Base-by-base conservation (phyloP, 2,113 vertebrate species). In the Cololabis saira region DNA sequence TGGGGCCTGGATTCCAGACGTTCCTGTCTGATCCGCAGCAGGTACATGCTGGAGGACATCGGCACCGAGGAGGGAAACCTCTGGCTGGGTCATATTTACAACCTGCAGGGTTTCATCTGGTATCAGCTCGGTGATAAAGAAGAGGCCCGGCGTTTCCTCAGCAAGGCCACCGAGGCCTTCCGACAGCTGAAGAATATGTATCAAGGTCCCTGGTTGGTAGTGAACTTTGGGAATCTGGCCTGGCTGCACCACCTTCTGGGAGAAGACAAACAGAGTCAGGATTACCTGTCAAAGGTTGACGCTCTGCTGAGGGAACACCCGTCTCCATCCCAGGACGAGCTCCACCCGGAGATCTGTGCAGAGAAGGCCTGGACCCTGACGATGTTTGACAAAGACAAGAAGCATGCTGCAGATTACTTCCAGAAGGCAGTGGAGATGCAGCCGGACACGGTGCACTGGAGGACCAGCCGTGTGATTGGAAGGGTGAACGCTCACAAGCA, bases 281-380 rank as follows among this genome's bases (percentile, higher is more conserved):
- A 14, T 14, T 82, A 67, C 57, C 54, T 87, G 54, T 71, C 68
- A 41, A 78, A 81, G 69, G 51, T 83, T 1, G 62, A 73, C 0
- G 12, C 2, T 4, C 82, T 89, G 41, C 40, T 68, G 40, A 45
- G 15, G 0, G 7, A 81, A 41, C 27, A 78, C n/a, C 83, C 76
- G 4, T 41, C 64, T 44, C 67, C 66, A 22, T 61, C 22, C 19
- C 40, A 61, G 42, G 73, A 56, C 0, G 64, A 80, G 30, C 73
- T 73, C 50, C 80, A 85, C 12, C 44, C 75, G 3, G 84, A 87
- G 55, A 41, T 85, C 63, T 77, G 22, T 4, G 84, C 82, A 15
- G 87, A 89, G 33, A 87, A 87, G 18, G 87, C 80, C 61, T 87
- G 84, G 84, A 83, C 76, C 2, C 68, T 89, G 55, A 82, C 84